A percentile compares a stretch with the other conserved stretches of the same genome.
Conservation (phyloP, 2,888 invertebrate species). For the Apodemia duryi region DNA sequence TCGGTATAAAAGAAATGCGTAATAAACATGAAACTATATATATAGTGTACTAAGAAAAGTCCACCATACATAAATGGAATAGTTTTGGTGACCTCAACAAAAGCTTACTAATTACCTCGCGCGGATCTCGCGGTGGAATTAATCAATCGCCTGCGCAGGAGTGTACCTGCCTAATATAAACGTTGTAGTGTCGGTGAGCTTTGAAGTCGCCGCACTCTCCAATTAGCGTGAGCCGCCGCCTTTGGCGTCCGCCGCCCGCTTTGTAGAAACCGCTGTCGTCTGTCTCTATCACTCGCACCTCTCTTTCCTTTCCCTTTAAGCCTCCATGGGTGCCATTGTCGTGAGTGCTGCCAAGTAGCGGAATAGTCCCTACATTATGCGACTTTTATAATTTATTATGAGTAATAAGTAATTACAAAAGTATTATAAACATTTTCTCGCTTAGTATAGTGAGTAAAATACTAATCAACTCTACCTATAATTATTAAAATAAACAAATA, state of each 20-base stretch:
- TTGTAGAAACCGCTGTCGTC: constrained; percentile 48
- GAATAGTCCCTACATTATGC: background rate
- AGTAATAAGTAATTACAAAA: background rate
- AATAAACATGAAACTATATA: too few species aligned
- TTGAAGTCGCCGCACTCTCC: constrained; percentile 72
- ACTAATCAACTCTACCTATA: too few species aligned
- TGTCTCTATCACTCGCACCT: constrained; percentile 39
- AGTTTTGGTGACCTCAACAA: constrained; percentile 47
- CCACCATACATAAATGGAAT: constrained; percentile 3
- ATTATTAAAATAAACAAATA: too few species aligned
- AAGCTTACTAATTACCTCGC: constrained; percentile 70
- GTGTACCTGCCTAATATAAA: constrained; percentile 73
- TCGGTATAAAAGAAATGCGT: too few species aligned
- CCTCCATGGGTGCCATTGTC: constrained; percentile 27
- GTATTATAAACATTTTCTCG: background rate
- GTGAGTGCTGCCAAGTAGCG: background rate
- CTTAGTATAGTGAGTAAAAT: too few species aligned
- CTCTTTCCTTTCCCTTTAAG: constrained; percentile 27
- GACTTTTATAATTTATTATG: background rate
- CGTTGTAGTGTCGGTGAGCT: constrained; percentile 65
- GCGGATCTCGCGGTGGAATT: constrained; percentile 60
- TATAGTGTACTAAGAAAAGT: constrained; percentile 6
- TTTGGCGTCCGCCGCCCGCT: constrained; percentile 71
- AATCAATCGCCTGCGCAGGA: constrained; percentile 57
- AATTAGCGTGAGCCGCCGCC: constrained; percentile 76